Base-by-base conservation (phyloP, 2,113 vertebrate species). In the Fulmarus glacialis region DNA sequence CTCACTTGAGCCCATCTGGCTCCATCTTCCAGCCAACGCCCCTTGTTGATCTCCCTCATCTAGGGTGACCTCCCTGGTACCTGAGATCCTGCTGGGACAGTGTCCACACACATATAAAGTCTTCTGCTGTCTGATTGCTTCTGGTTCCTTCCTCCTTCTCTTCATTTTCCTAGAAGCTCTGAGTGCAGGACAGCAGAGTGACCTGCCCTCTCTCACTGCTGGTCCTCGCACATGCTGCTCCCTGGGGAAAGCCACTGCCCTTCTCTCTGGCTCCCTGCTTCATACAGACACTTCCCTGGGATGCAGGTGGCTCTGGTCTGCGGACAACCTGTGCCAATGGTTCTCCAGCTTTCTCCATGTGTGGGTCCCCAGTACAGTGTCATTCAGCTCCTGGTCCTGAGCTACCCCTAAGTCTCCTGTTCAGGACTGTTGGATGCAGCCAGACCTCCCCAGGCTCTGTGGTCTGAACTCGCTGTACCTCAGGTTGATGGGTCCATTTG, bases 401-500 rank as follows among this genome's bases (percentile, higher is more conserved):
- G 48, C 38, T 64, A 36, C 16, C 36, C 50, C 38, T 45, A 8
- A 19, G 15, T 40, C 32, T 45, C 42, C 32, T 5, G 5, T 40
- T 27, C 43, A 50, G 63, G 36, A 20, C 24, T 4, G 2, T 6
- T 48, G 42, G 32, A 50, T 29, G 22, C 16, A 77, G 38, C 24
- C 78, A 64, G 32, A 30, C 36, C 27, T 6, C 58, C 10, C 20
- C 16, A 36, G 48, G 30, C 42, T 64, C 6, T 3, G 22, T 11
- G 18, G 6, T 27, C 30, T 40, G 43, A 62, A n/a, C 42, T 38
- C 0, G 0, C 36, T 72, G 38, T 59, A 42, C 45, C 36, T 79
- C 52, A 58, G 21, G 17, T 1, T 50, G 58, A 18, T 12, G 16
- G n/a, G 48, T 48, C 47, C 38, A 5, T 64, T 59, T 87, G 43